Evolutionary conservation across 2,797 vertebrate species (phyloP), one percentile per base, ranked within the genome.

Genomic region (Anguilla obscura): DNA sequence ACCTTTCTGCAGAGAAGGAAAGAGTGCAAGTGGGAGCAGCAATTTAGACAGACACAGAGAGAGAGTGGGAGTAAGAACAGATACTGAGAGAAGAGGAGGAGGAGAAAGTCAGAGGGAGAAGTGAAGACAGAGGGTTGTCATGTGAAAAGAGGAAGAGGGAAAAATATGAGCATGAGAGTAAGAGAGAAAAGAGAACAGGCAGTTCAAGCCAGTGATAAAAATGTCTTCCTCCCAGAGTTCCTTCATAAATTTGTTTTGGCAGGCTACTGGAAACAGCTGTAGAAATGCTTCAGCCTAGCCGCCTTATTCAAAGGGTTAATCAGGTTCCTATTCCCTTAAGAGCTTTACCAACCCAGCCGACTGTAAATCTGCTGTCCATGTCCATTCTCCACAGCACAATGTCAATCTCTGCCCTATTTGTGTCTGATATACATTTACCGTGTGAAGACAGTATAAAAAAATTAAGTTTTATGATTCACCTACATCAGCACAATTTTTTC

Each of bases 11-110:
- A 86, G 79, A 90, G 48, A 40, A 33, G 45, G 9, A 14, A 21
- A 74, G 76, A 36, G 60, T 52, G 71, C 36, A 83, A 84, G 24
- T 82, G 87, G 18, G 33, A 85, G 74, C 79, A 50, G 79, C 48
- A 45, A 82, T n/a, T 82, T 82, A 45, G 18, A 48, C 79, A 48
- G 79, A 45, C 16, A 36, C 36, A 76, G 71, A 33, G n/a, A 80
- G 76, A 85, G 84, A 85, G 54, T 40, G 84, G 83, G 84, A 85
- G 56, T 79, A 52, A 48, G 86, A 74, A 36, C 40, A 82, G 45
- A 82, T 24, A 82, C 6, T n/a, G 6, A 18, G 40, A 82, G 27
- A 36, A 40, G 21, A 82, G 18, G 69, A 36, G 87, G 69, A 69
- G 27, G 83, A 58, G 54, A 36, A 40, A 54, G 83, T 14, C n/a